Percentiles rank a stretch among this genome's conserved stretches.
Evolutionary conservation across 2,797 vertebrate genomes (phyloP).

Genomic region (Pampus argenteus): DNA sequence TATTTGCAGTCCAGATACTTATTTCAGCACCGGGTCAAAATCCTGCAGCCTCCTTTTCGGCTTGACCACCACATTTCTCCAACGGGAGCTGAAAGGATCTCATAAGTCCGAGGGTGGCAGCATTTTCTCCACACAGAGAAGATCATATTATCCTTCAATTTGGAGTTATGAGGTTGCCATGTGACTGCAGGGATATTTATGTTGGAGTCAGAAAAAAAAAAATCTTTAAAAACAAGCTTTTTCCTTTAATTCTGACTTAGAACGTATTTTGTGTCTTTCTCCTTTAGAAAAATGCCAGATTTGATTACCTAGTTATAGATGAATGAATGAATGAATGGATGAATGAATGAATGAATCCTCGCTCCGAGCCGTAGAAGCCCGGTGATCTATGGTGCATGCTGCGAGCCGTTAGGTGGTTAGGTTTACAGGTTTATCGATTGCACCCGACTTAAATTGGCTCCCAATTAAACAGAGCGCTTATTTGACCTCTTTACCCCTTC

Average conservation of each 20-base stretch:
- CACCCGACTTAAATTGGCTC: constrained; percentile 83
- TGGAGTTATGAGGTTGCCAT: constrained; percentile 71
- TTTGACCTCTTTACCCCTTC: constrained; percentile 79
- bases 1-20: background rate
- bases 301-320: background rate
- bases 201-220: constrained; percentile 41
- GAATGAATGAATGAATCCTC: constrained; percentile 21
- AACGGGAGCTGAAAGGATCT: constrained; percentile 47
- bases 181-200: constrained; percentile 69
- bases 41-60: constrained; percentile 38
- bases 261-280: background rate
- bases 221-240: background rate
- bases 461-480: constrained; percentile 83
- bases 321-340: constrained; percentile 14
- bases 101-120: constrained; percentile 56
- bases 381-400: constrained; percentile 70
- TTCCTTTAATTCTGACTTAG: background rate
- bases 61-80: constrained; percentile 55
- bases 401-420: constrained; percentile 61
- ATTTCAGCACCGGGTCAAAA: constrained; percentile 7
- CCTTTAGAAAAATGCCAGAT: background rate
- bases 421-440: constrained; percentile 82
- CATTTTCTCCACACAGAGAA: constrained; percentile 48
- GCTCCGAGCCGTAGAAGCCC: constrained; percentile 7
- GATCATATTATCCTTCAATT: constrained; percentile 70